Evolutionary conservation across 2,797 vertebrate species (phyloP), one percentile per base, ranked within the genome.

Genomic region (Fistularia tabacaria): DNA sequence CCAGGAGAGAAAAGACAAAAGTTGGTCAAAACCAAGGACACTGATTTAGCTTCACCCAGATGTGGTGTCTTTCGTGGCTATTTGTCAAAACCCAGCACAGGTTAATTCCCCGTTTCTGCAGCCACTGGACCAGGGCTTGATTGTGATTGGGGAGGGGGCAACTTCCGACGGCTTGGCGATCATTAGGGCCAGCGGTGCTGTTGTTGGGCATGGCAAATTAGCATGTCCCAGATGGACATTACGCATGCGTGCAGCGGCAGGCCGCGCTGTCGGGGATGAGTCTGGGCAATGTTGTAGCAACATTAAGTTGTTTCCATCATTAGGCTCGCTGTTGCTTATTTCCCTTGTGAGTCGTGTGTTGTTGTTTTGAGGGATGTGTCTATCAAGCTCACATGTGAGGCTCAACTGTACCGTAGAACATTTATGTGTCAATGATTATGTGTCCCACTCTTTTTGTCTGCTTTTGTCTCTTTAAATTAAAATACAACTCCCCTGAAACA

Each of bases 231-330:
- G 75, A 88, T 86, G 86, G 81, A 84, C 84, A 80, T 81, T 80
- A 86, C 73, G 46, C 62, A 64, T 52, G 62, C 74, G 68, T 76
- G 67, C 80, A 48, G 68, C 61, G 41, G 72, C 78, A 74, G 79
- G 78, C 74, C 57, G 64, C 66, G 63, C 76, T 73, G 85, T 74
- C 59, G 63, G 82, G 83, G 79, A 87, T 83, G 81, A 78, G 72
- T 76, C 81, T 71, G 71, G 79, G 77, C 69, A 41, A 85, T 83
- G 80, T 73, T 77, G 69, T 76, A 13, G 60, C 83, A 84, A 81
- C 80, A 86, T 88, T 85, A 86, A 81, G 75, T 79, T 77, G 79
- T 82, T 86, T 87, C 81, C 75, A 85, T 89, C 84, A 87, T 83
- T 83, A 88, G 79, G 69, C 71, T 84, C 64, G 73, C 79, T 83